Percentiles rank a stretch among this genome's conserved stretches.
Conservation (phyloP, 2,797 vertebrate species). For the Aplochiton taeniatus region DNA sequence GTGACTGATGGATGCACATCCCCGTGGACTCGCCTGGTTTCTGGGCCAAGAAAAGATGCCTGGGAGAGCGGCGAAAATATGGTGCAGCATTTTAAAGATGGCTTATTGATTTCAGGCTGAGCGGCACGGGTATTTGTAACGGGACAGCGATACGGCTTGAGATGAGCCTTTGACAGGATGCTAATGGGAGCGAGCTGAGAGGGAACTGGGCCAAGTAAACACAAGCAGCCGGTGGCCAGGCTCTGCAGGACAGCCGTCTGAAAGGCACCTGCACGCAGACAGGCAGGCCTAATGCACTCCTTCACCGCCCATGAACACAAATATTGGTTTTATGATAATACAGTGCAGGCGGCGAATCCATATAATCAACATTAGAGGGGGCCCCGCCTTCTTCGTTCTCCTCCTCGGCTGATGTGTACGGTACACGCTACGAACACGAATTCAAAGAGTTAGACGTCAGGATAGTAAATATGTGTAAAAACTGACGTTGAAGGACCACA, state of each 20-base stretch:
- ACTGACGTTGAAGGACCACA: no score
- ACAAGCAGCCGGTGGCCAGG: background rate
- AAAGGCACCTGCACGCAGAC: no score
- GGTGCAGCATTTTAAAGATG: conserved; percentile 31
- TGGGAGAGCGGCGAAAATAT: conserved; percentile 30
- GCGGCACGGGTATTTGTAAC: conserved; percentile 33
- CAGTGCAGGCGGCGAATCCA: conserved; percentile 47
- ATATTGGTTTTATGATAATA: conserved; percentile 60
- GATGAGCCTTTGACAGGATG: conserved; percentile 20
- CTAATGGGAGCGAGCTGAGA: conserved; percentile 44
- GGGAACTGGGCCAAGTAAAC: conserved; percentile 31
- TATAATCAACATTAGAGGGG: conserved; percentile 37
- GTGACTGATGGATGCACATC: conserved; percentile 38
- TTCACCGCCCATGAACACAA: conserved; percentile 32
- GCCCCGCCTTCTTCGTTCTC: no score
- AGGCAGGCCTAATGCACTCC: conserved; percentile 40
- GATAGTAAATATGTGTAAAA: no score
- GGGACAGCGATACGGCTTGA: conserved; percentile 36
- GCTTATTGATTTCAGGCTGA: conserved; percentile 46
- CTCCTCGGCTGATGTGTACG: no score
- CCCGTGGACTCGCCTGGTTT: conserved; percentile 41
- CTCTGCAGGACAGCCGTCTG: background rate
- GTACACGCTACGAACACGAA: no score
- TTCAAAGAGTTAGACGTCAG: no score
- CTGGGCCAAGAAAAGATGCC: conserved; percentile 29